These are phyloP conservation scores for Neotragus pygmaeus DNA, from an alignment of 2,113 vertebrate species.

Conservation along the genomic window DNA sequence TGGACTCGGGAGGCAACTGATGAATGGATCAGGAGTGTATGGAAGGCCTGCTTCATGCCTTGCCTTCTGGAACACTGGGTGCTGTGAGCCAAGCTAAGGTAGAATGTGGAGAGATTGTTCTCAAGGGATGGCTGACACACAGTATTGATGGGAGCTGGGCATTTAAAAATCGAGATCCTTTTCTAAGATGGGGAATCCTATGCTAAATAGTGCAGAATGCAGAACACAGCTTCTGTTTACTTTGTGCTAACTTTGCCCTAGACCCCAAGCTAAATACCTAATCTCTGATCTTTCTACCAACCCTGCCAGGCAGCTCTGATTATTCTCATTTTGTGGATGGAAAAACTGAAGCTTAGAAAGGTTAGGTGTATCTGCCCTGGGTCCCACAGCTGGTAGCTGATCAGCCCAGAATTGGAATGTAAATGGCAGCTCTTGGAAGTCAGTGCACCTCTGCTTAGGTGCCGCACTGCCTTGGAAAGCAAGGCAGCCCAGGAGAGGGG, in stretches of 20 bases:
- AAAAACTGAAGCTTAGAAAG: background rate
- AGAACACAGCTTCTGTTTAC: background rate
- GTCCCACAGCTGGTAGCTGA: background rate
- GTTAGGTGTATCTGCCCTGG: background rate
- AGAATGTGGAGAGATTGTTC: background rate
- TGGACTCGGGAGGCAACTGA: background rate
- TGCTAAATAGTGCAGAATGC: background rate
- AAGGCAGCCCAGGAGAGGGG: accelerated
- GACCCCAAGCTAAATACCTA: background rate
- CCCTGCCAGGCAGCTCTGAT: background rate
- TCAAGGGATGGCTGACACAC: background rate
- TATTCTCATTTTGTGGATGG: background rate
- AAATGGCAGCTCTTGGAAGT: background rate
- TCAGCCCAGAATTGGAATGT: background rate
- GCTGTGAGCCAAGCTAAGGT: background rate
- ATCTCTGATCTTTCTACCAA: background rate
- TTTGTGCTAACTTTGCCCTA: background rate
- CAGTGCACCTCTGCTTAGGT: background rate
- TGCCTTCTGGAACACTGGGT: background rate
- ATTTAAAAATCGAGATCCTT: background rate
- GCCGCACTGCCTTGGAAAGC: background rate
- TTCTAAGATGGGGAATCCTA: background rate
- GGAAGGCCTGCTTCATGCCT: background rate
- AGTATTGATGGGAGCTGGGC: background rate
- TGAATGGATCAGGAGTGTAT: background rate